These are phyloP conservation scores for Rhimphoctona megacephalus DNA, from an alignment of 2,888 invertebrate species.

Conservation along the genomic window DNA sequence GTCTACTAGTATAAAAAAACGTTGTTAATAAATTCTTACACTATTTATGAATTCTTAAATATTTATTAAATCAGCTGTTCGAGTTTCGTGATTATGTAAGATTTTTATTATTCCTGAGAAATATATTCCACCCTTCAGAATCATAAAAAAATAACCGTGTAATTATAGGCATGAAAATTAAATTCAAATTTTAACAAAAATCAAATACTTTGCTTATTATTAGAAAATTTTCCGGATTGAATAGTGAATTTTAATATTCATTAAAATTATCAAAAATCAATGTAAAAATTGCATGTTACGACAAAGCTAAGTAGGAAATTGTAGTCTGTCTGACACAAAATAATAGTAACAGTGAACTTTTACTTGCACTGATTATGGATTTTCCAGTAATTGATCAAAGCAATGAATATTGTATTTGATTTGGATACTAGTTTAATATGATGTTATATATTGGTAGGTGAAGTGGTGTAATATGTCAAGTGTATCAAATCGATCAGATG, in stretches of 20 bases:
- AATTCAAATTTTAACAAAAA: background rate
- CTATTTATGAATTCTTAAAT: background rate
- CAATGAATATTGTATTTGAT: background rate
- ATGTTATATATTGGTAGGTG: background rate
- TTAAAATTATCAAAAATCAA: background rate
- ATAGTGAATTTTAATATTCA: too few species aligned
- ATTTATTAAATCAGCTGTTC: background rate
- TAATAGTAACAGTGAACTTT: background rate
- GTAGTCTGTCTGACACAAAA: background rate
- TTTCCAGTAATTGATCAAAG: background rate
- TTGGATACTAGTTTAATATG: background rate
- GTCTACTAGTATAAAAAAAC: background rate
- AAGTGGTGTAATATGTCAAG: constrained; percentile 6
- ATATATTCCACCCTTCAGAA: background rate
- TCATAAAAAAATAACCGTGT: too few species aligned
- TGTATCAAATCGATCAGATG: constrained; percentile 64
- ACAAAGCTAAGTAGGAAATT: background rate
- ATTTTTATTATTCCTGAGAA: background rate
- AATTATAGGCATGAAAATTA: too few species aligned
- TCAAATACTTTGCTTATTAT: background rate
- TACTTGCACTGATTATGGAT: background rate
- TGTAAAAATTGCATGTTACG: background rate
- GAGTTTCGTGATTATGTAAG: background rate
- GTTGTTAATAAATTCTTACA: background rate
- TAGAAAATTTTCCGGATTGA: too few species aligned